Evolutionary conservation across 2,888 invertebrate species (phyloP).

Genomic region (Harpagoxenus sublaevis): DNA sequence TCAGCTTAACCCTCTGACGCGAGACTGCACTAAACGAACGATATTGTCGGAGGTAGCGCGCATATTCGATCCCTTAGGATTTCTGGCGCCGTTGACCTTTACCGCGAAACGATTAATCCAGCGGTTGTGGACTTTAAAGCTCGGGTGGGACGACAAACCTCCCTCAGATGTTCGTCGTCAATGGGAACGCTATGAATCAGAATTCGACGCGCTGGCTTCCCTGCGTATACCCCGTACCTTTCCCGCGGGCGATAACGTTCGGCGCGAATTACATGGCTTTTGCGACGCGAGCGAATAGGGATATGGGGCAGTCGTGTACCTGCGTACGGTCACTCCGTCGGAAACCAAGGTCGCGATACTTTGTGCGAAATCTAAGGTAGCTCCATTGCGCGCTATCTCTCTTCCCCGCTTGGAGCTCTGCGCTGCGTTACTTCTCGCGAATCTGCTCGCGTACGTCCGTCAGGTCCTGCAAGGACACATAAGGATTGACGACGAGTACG

Average conservation of each 20-base stretch:
- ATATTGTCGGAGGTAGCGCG: not conserved
- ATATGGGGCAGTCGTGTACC: too few species aligned
- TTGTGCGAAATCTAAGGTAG: too few species aligned
- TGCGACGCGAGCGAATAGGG: not conserved
- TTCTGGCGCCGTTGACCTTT: not conserved
- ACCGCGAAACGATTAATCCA: not conserved
- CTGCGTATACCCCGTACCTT: not conserved
- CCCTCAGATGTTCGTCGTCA: not conserved
- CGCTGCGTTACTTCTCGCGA: too few species aligned
- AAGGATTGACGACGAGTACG: too few species aligned
- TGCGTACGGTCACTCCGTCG: too few species aligned
- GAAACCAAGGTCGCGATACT: too few species aligned
- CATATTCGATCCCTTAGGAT: not conserved
- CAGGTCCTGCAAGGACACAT: too few species aligned
- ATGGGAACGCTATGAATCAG: not conserved
- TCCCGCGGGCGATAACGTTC: rapidly evolving
- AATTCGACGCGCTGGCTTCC: not conserved
- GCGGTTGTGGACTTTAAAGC: not conserved
- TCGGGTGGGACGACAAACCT: not conserved
- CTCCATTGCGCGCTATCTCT: too few species aligned
- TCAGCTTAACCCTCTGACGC: not conserved
- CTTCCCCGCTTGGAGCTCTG: too few species aligned
- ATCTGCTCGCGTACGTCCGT: too few species aligned
- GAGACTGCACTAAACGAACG: not conserved
- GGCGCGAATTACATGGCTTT: not conserved